Percentiles rank a stretch among this genome's conserved stretches.
Evolutionary conservation across 1,140 invertebrate genomes (phyloP).

Genomic region (Trachymyrmex cornetzi): DNA sequence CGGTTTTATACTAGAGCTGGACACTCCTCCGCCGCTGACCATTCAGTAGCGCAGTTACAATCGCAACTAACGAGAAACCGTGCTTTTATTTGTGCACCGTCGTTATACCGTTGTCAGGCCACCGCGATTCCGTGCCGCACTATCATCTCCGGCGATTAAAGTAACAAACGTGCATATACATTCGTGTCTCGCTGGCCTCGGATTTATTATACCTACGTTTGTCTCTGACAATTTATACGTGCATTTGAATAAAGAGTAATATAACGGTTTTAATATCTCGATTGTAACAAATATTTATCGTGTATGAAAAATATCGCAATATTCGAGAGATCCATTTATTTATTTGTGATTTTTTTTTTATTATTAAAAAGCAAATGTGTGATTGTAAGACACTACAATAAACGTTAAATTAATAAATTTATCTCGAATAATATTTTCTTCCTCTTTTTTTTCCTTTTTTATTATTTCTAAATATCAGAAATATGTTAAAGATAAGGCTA

Average conservation of each 20-base stretch:
- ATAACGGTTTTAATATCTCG: slow-evolving; percentile 2
- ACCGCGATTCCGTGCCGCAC: slow-evolving; percentile 5
- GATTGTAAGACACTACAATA: background rate
- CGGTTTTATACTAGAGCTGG: slow-evolving; percentile 6
- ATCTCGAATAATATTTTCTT: background rate
- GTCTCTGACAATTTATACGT: background rate
- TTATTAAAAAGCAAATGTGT: background rate
- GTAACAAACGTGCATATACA: background rate
- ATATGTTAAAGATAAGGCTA: background rate
- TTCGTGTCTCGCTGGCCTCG: background rate
- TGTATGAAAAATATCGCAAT: slow-evolving; percentile 8
- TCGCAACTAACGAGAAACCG: slow-evolving; percentile 42
- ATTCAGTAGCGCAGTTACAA: background rate
- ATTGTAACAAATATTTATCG: background rate
- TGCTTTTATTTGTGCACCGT: slow-evolving; percentile 35
- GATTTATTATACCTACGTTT: background rate
- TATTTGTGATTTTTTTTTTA: background rate
- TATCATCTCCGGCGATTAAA: slow-evolving; percentile 26
- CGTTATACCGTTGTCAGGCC: background rate
- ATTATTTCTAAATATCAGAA: background rate
- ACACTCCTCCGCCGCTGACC: background rate
- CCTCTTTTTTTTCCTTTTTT: background rate
- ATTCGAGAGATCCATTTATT: background rate
- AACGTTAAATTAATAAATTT: background rate
- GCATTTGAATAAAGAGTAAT: slow-evolving; percentile 17